These are phyloP conservation scores for Thecocarcelia acutangulata DNA, from an alignment of 2,888 invertebrate genomes.

Conservation along the genomic window DNA sequence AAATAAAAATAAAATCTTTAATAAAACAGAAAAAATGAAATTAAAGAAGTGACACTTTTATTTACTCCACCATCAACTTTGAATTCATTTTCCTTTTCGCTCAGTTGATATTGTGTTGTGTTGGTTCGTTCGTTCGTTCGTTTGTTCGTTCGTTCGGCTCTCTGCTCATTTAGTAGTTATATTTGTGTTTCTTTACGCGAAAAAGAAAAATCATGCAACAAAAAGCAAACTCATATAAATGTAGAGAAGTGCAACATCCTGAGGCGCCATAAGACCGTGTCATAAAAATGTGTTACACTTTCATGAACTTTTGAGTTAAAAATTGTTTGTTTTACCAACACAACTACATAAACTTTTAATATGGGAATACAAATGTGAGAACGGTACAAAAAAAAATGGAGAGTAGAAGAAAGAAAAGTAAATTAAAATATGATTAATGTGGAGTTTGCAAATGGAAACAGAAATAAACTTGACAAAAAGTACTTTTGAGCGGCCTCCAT, in stretches of 20 bases:
- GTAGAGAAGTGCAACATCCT: constrained; percentile 58
- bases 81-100: not conserved
- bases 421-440: not conserved
- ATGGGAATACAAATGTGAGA: constrained; percentile 32
- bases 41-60: constrained; percentile 43
- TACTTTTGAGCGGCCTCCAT: no score
- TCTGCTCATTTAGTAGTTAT: constrained; percentile 2
- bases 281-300: constrained; percentile 61
- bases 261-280: constrained; percentile 60
- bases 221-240: constrained; percentile 9
- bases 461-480: no score
- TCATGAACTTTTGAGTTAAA: constrained; percentile 62
- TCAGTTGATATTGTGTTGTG: not conserved
- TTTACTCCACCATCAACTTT: constrained; percentile 31
- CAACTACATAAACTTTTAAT: constrained; percentile 48
- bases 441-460: no score
- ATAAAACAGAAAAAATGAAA: constrained; percentile 7
- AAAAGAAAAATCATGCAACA: constrained; percentile 10
- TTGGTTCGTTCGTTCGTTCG: not conserved
- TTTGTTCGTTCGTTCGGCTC: not conserved
- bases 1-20: constrained; percentile 25
- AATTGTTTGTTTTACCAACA: constrained; percentile 53
- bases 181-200: constrained; percentile 7
- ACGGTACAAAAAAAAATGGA: not conserved
- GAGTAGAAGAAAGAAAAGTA: not conserved